These are phyloP conservation scores for Cantharis lateralis DNA, from an alignment of 2,888 invertebrate species.

Conservation along the genomic window DNA sequence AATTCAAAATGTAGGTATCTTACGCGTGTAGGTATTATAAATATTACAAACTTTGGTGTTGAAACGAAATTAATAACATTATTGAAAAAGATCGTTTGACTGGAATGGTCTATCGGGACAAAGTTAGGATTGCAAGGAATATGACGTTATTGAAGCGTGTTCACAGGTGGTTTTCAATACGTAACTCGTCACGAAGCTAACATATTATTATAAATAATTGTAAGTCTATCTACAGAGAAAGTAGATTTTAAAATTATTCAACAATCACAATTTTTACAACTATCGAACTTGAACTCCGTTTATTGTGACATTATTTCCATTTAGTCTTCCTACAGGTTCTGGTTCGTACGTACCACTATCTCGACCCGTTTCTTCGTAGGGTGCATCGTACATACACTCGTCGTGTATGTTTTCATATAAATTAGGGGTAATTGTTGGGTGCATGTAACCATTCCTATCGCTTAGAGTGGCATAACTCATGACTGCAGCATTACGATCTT, in stretches of 20 bases:
- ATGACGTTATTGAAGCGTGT: background rate
- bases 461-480: conserved; percentile 87
- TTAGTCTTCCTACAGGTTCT: conserved; percentile 62
- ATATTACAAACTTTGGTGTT: background rate
- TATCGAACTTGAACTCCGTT: conserved; percentile 87
- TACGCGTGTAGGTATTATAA: background rate
- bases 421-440: conserved; percentile 51
- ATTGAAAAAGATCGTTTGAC: background rate
- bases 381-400: conserved; percentile 77
- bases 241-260: conserved; percentile 6
- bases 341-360: conserved; percentile 67
- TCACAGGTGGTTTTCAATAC: background rate
- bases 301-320: conserved; percentile 75
- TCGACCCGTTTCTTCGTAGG: conserved; percentile 68
- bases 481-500: conserved; percentile 84
- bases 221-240: background rate
- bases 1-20: background rate
- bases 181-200: background rate
- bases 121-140: background rate
- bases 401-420: conserved; percentile 68
- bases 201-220: background rate
- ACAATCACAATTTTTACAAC: conserved; percentile 7
- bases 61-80: background rate
- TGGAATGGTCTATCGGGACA: background rate
- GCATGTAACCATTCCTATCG: conserved; percentile 63